These are phyloP conservation scores for Tiliacea citrago DNA, from an alignment of 2,888 invertebrate species.

Conservation along the genomic window DNA sequence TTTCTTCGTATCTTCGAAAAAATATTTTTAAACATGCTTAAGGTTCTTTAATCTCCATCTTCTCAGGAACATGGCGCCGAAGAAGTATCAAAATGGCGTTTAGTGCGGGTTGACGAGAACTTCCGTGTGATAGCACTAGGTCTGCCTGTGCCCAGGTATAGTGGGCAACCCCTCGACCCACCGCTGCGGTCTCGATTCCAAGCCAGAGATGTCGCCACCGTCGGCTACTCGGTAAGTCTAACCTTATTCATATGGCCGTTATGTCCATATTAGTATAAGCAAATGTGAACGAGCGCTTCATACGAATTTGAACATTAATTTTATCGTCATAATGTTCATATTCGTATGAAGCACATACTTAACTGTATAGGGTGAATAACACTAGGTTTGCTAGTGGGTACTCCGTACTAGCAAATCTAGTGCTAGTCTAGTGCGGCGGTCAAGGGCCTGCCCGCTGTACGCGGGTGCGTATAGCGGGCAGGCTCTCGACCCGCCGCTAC, in stretches of 20 bases:
- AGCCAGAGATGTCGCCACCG: constrained; percentile 94
- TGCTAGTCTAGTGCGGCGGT: no score
- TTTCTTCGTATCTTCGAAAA: background rate
- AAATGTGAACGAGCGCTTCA: no score
- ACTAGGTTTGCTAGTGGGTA: no score
- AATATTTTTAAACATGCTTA: background rate
- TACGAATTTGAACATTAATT: no score
- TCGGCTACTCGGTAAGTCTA: constrained; percentile 92
- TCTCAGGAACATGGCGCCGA: constrained; percentile 94
- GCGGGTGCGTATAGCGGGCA: constrained; percentile 94
- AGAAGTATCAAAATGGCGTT: constrained; percentile 95
- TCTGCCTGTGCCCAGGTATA: constrained; percentile 96
- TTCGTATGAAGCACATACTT: no score
- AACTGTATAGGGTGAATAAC: no score
- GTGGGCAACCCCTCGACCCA: constrained; percentile 98
- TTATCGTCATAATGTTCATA: no score
- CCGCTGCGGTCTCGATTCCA: constrained; percentile 98
- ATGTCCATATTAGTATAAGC: no score
- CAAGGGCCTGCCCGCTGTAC: no score
- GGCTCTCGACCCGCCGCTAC: constrained; percentile 98
- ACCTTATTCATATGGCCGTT: no score
- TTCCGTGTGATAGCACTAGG: constrained; percentile 98
- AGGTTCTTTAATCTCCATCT: background rate
- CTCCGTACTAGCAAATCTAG: no score
- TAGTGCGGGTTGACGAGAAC: constrained; percentile 97